Evolutionary conservation across 1,140 invertebrate species (phyloP), one percentile per base, ranked within the genome.

Genomic region (Branchinecta lindahli): DNA sequence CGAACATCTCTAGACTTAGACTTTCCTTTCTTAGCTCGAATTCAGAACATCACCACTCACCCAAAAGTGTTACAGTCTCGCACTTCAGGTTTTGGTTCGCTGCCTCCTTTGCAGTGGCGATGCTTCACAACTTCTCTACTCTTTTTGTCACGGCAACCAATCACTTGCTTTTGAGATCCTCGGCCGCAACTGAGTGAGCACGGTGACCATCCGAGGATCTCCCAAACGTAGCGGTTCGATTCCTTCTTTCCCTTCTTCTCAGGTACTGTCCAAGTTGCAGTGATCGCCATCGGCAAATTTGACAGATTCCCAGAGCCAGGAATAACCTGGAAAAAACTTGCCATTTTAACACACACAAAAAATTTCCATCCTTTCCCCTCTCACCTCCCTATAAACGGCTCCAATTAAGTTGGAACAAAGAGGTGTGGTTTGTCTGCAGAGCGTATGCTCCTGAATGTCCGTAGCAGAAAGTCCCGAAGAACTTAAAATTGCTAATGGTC

Each of bases 101-200:
- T 72, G 3, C 76, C 67, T 9, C 80, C 68, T 0, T 79, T 77
- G 71, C 83, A 85, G 68, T 79, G 78, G 69, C 78, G 80, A 72
- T 79, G 75, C 45, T 79, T 77, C 8, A 82, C 82, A 52, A 83
- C 76, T 71, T 78, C 80, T 15, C 79, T 78, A 3, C 76, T 78
- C 66, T 79, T 72, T 10, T 79, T 78, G 72, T 84, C 82, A 68
- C 79, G 78, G 73, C 83, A 84, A 21, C 80, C 78, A 10, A 80
- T 74, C 4, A 79, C 82, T 70, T 79, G 80, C 68, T 80, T 79
- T 44, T 81, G 77, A 12, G 78, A 77, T 10, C 83, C 85, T 71
- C 78, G 77, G 0, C 84, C 84, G 73, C 85, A 86, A 8, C 80
- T 77, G 6, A 76, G 78, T 7, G 83, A 83, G 71, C 85, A 86